Evolutionary conservation across 2,888 invertebrate species (phyloP).

Genomic region (Syrista parreyssii): DNA sequence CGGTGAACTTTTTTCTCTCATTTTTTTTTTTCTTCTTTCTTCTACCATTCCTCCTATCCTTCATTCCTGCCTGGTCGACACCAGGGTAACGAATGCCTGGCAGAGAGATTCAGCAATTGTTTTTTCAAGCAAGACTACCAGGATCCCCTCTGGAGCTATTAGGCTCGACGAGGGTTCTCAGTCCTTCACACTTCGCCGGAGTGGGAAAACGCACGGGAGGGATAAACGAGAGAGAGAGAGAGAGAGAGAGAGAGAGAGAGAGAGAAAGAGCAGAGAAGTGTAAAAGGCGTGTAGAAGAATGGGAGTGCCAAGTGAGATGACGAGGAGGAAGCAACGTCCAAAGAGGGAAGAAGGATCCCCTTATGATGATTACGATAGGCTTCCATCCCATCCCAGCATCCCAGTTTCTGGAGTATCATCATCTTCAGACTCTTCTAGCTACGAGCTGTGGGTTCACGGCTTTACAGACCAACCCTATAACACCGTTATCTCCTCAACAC

Average conservation of each 20-base stretch:
- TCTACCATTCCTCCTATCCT: background rate
- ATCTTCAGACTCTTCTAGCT: conserved; percentile 22
- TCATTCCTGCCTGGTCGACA: background rate
- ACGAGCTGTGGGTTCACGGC: background rate
- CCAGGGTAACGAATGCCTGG: background rate
- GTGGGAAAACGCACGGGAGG: background rate
- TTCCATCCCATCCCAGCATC: conserved; percentile 21
- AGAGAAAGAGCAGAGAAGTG: background rate
- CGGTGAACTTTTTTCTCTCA: background rate
- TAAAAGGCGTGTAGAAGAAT: conserved; percentile 1
- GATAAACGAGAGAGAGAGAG: background rate
- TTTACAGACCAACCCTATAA: conserved; percentile 1
- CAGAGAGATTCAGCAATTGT: background rate
- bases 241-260: no score
- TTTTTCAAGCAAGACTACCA: background rate
- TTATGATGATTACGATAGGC: conserved; percentile 52
- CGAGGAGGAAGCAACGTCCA: conserved; percentile 9
- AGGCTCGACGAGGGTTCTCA: conserved; percentile 22
- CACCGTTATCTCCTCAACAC: conserved; percentile 7
- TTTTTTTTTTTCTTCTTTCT: background rate
- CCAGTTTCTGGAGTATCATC: conserved; percentile 36
- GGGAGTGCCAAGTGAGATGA: conserved; percentile 16
- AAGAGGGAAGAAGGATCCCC: conserved; percentile 41
- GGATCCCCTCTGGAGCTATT: conserved; percentile 44
- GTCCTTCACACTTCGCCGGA: background rate